Evolutionary conservation across 2,113 vertebrate genomes (phyloP), one percentile per base, ranked within the genome.

Genomic region (Albula glossodonta): DNA sequence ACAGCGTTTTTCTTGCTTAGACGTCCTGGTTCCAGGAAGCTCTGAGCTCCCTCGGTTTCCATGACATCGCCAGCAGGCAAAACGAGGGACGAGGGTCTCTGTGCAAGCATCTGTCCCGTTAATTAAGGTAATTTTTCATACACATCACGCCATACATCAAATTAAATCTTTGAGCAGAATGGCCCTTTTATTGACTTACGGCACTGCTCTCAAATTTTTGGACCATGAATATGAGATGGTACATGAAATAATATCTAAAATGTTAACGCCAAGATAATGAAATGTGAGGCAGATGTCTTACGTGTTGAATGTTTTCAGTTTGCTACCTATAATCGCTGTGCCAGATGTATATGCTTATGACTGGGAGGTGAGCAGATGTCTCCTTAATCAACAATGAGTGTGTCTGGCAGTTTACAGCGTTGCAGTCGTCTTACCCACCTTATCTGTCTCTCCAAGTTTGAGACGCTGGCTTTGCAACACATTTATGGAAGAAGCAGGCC

Each of bases 351-450:
- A 41, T 85, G 51, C 17, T 48, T 52, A 85, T 56, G 41, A 78
- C 70, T 77, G 74, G 77, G n/a, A 70, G 52, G 74, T 51, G 41
- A 78, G 60, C 84, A 85, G 84, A 80, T 80, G 84, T 70, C 84
- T 79, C 25, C 77, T 85, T 80, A 80, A 79, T 85, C 84, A 85
- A 78, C 74, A 49, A 60, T 74, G 77, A 79, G 52, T 53, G 77
- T 52, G 41, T 63, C 41, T 31, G 83, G 13, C 83, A 66, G 52
- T 85, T 84, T 77, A 79, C 17, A 85, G 49, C 25, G 41, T 53
- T 51, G 25, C 77, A 78, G 49, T 85, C 77, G 4, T 19, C 52
- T 56, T 12, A 51, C 53, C 77, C 51, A 57, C 77, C 84, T 79
- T 80, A 80, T 85, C 84, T 79, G 84, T 57, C 84, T 85, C 51